Evolutionary conservation across 1,140 invertebrate species (phyloP).

Genomic region (Aphaenogaster ashmeadi): DNA sequence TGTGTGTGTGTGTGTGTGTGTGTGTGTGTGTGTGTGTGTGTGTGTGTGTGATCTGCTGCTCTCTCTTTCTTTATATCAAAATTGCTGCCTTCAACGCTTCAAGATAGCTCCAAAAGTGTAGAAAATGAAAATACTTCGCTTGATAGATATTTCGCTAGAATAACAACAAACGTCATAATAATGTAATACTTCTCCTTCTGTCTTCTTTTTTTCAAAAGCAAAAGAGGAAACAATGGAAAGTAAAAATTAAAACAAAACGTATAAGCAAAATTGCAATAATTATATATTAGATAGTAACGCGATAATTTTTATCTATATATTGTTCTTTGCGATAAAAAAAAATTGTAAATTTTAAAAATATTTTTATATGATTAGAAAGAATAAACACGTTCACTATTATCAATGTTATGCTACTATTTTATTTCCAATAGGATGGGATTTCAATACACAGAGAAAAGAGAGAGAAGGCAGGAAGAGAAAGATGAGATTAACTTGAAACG

Average conservation of each 20-base stretch:
- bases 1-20: too few species aligned
- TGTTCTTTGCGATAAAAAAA: not conserved
- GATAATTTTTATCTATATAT: not conserved
- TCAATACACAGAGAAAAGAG: not conserved
- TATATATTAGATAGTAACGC: not conserved
- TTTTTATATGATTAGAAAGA: not conserved
- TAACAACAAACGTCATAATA: not conserved
- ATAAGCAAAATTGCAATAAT: not conserved
- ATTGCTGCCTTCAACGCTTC: not conserved
- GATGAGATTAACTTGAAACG: not conserved
- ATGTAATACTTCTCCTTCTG: not conserved
- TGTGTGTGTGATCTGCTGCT: not conserved
- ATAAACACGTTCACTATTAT: not conserved
- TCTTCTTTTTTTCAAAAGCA: not conserved
- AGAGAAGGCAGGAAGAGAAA: not conserved
- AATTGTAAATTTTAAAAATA: not conserved
- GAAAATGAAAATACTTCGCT: not conserved
- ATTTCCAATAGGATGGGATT: not conserved
- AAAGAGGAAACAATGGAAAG: not conserved
- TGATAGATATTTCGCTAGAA: not conserved
- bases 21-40: too few species aligned
- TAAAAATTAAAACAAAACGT: not conserved
- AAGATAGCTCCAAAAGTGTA: not conserved
- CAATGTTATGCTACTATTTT: not conserved
- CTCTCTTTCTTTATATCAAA: not conserved